These are phyloP conservation scores for Lophochroa leadbeateri DNA, from an alignment of 2,113 vertebrate species.

Conservation along the genomic window DNA sequence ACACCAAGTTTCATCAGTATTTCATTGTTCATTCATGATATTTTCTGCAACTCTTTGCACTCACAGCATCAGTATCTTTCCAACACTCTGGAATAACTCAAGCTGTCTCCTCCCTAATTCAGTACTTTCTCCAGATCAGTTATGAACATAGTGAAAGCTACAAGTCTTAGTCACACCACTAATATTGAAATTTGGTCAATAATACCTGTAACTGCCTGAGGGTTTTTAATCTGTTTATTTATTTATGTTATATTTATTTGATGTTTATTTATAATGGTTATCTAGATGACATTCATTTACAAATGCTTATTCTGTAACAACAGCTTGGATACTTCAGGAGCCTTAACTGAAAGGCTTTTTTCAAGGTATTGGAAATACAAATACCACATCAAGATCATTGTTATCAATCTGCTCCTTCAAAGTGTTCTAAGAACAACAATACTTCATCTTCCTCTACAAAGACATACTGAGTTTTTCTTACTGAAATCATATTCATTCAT, in stretches of 20 bases:
- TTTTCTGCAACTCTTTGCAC: neutral
- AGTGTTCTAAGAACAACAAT: neutral
- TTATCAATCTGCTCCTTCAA: neutral
- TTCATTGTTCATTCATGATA: neutral
- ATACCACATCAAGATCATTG: neutral
- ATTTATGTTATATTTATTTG: no score
- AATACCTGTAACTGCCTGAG: neutral
- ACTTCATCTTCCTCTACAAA: neutral
- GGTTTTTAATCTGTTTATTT: neutral
- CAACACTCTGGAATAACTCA: neutral
- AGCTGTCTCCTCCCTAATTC: neutral
- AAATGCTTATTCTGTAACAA: neutral
- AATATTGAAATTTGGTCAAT: neutral
- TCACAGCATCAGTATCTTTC: neutral
- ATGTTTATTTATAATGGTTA: neutral
- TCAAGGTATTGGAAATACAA: neutral
- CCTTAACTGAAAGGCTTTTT: neutral
- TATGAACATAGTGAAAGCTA: neutral
- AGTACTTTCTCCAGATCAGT: neutral
- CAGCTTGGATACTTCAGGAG: neutral
- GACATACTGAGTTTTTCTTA: neutral
- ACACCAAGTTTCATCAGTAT: neutral
- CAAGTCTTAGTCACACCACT: neutral
- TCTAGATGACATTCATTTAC: neutral
- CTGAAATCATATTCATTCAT: neutral